phyloP scores from a whole-genome alignment of 2,113 vertebrate genomes.

The Collichthys lucidus region DNA sequence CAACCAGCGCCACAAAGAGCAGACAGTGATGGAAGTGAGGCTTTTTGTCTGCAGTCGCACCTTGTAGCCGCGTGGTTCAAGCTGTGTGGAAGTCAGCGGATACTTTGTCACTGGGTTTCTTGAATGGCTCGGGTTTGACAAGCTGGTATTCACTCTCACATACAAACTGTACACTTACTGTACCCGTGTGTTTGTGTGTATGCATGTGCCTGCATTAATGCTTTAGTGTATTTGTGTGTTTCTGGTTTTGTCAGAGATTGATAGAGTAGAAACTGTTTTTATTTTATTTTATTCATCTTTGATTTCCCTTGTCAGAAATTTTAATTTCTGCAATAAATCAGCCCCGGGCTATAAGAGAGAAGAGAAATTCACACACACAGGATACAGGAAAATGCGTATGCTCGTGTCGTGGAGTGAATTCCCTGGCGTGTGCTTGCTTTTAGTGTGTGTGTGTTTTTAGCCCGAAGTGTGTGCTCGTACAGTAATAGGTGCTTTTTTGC shows the following conservation, averaged over 20 bases:
- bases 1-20: neutral
- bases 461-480: conserved; percentile 65
- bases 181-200: conserved; percentile 9
- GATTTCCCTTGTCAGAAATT: conserved; percentile 75
- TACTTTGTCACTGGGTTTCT: conserved; percentile 2
- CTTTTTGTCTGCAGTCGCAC: conserved; percentile 3
- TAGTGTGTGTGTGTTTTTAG: conserved; percentile 56
- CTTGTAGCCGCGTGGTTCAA: neutral
- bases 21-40: neutral
- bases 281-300: conserved; percentile 74
- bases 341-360: conserved; percentile 50
- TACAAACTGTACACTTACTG: conserved; percentile 1
- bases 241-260: conserved; percentile 68
- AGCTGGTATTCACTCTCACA: conserved; percentile 17
- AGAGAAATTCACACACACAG: conserved; percentile 33
- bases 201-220: conserved; percentile 31
- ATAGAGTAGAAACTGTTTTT: conserved; percentile 63
- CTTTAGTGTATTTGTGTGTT: conserved; percentile 34
- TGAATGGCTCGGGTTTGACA: conserved; percentile 30
- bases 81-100: neutral
- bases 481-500: conserved; percentile 72
- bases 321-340: conserved; percentile 79
- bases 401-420: conserved; percentile 48
- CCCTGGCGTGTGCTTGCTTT: conserved; percentile 34
- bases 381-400: conserved; percentile 27